phyloP scores from a whole-genome alignment of 2,113 vertebrate species.

The Coreoperca whiteheadi region DNA sequence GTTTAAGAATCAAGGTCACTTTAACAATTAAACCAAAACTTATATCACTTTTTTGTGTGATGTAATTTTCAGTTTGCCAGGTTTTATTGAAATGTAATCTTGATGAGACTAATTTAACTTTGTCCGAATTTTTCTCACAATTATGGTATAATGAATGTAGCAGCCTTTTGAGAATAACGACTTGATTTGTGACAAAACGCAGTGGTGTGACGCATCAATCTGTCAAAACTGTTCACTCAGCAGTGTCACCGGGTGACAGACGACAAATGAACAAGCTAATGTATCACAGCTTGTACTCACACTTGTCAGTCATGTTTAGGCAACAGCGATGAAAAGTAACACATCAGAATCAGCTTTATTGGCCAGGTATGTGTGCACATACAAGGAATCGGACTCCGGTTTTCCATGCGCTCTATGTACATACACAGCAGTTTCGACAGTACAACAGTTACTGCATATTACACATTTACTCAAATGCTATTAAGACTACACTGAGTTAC shows the following conservation, averaged over 20 bases:
- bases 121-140: background rate
- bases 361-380: too few species aligned
- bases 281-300: conserved; percentile 1
- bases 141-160: background rate
- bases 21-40: background rate
- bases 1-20: background rate
- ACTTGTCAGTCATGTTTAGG: conserved; percentile 6
- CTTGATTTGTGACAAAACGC: background rate
- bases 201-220: background rate
- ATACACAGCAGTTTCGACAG: too few species aligned
- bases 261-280: background rate
- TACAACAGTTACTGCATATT: too few species aligned
- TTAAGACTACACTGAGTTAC: too few species aligned
- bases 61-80: background rate
- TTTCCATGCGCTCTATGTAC: too few species aligned
- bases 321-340: background rate
- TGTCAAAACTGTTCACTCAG: background rate
- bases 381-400: too few species aligned
- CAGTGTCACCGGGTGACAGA: conserved; percentile 7
- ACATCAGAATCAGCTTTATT: too few species aligned
- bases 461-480: too few species aligned
- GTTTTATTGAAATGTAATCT: background rate
- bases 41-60: background rate
- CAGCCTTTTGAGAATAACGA: background rate
- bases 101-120: background rate